Evolutionary conservation across 2,888 invertebrate species (phyloP), one percentile per base, ranked within the genome.

Genomic region (Agrochola lychnidis): DNA sequence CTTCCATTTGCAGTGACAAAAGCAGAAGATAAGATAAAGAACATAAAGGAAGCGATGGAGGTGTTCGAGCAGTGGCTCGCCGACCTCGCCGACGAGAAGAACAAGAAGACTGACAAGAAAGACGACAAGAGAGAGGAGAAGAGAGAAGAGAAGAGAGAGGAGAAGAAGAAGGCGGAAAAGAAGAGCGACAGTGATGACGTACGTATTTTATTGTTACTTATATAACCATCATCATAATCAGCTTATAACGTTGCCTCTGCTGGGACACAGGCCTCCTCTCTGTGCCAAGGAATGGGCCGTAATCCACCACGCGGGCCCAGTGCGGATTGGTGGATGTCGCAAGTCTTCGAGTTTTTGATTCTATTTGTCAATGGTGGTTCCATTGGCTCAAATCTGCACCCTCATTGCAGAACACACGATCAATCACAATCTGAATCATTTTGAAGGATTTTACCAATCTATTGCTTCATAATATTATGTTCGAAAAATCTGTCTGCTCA

Each of bases 61-160:
- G 97, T 98, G 40, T 98, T 98, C 89, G 97, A 98, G 92, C 95
- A 97, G 75, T 98, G 98, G 98, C 94, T 98, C 72, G 96, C 96
- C 6, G 97, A 97, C 40, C 95, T 97, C 4, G 74, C 81, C 19
- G 81, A 78, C 14, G 94, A 95, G 56, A 91, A 92, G 79, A 91
- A 90, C 79, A 95, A 96, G 77, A 93, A 94, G 74, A 92, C 88
- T 62, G 89, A 91, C 48, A 89, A 89, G 59, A 88, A 93, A 87
- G 75, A 93, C 92, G 89, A 91, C 30, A 90, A 94, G 86, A 88
- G 85, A 56, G 64, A 88, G 83, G 89, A 91, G n/a, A 90, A 93
- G 85, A 87, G 86, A 36, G 67, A 88, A 83, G 48, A 81, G 75
- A 48, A 91, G 53, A 88, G 88, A 86, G 67, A 88, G 83, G 48